phyloP scores from a whole-genome alignment of 2,113 vertebrate species.

The Phylloscopus whistleri region DNA sequence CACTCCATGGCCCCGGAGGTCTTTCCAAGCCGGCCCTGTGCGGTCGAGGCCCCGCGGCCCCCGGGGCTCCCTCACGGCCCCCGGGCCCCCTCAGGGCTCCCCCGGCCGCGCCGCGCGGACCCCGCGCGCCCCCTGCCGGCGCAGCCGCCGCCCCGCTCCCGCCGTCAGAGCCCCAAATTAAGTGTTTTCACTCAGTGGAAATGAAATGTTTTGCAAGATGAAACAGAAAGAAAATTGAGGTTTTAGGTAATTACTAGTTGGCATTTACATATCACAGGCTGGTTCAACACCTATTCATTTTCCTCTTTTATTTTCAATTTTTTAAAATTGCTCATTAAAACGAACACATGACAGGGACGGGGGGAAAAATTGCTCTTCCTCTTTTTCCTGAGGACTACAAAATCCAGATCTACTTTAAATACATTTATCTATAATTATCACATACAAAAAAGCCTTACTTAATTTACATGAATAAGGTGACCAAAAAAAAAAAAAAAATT shows the following conservation, averaged over 20 bases:
- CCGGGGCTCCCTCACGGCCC: neutral
- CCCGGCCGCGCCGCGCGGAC: neutral
- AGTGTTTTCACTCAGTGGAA: slow-evolving; percentile 82
- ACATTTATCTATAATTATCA: slow-evolving; percentile 69
- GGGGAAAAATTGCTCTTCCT: slow-evolving; percentile 62
- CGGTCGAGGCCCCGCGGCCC: too few relatives aligned
- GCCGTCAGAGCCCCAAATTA: slow-evolving; percentile 67
- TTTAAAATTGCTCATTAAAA: slow-evolving; percentile 84
- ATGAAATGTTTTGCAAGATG: slow-evolving; percentile 85
- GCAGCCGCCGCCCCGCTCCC: neutral
- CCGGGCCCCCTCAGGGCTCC: neutral
- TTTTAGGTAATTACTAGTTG: slow-evolving; percentile 86
- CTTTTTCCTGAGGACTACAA: slow-evolving; percentile 70
- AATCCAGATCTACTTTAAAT: slow-evolving; percentile 70
- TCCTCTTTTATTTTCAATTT: slow-evolving; percentile 86
- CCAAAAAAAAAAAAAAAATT: neutral
- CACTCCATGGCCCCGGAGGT: accelerated
- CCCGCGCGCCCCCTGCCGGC: slow-evolving; percentile 71
- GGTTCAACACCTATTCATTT: slow-evolving; percentile 86
- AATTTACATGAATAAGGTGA: slow-evolving; percentile 42
- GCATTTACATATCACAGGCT: slow-evolving; percentile 86
- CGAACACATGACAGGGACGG: slow-evolving; percentile 80
- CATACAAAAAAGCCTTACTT: slow-evolving; percentile 59
- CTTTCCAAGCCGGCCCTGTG: accelerated
- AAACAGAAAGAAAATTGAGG: slow-evolving; percentile 85